These are phyloP conservation scores for Agonopterix heracliana DNA, from an alignment of 2,888 invertebrate species.

Conservation along the genomic window DNA sequence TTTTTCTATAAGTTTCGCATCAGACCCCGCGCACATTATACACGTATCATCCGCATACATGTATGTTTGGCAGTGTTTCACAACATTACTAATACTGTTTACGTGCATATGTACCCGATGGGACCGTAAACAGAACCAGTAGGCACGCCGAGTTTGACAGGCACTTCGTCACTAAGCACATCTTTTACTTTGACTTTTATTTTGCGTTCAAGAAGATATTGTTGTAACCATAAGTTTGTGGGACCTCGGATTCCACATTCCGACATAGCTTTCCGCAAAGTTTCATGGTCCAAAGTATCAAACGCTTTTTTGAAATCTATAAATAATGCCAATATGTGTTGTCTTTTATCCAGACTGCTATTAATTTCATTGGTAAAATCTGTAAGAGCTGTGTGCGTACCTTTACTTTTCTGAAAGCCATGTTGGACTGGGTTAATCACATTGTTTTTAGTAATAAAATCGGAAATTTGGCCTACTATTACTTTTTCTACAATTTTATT, in stretches of 20 bases:
- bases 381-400: slow-evolving; percentile 7
- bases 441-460: slow-evolving; percentile 5
- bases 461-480: slow-evolving; percentile 7
- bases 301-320: slow-evolving; percentile 17
- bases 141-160: slow-evolving; percentile 12
- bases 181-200: background rate
- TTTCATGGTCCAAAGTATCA: slow-evolving; percentile 13
- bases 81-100: slow-evolving; percentile 8
- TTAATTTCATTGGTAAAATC: slow-evolving; percentile 10
- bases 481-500: slow-evolving; percentile 11
- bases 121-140: slow-evolving; percentile 17
- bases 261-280: slow-evolving; percentile 11
- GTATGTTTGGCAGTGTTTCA: slow-evolving; percentile 4
- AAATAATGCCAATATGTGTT: slow-evolving; percentile 8
- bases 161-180: background rate
- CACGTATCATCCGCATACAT: slow-evolving; percentile 16
- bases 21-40: slow-evolving; percentile 6
- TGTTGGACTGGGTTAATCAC: slow-evolving; percentile 8
- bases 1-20: slow-evolving; percentile 2
- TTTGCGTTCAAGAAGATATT: slow-evolving; percentile 8
- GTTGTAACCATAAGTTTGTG: slow-evolving; percentile 7
- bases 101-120: slow-evolving; percentile 16
- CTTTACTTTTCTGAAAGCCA: slow-evolving; percentile 6
- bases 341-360: slow-evolving; percentile 1
- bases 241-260: slow-evolving; percentile 15